Base-by-base conservation (phyloP, 2,113 vertebrate species). In the Lagopus leucura region DNA sequence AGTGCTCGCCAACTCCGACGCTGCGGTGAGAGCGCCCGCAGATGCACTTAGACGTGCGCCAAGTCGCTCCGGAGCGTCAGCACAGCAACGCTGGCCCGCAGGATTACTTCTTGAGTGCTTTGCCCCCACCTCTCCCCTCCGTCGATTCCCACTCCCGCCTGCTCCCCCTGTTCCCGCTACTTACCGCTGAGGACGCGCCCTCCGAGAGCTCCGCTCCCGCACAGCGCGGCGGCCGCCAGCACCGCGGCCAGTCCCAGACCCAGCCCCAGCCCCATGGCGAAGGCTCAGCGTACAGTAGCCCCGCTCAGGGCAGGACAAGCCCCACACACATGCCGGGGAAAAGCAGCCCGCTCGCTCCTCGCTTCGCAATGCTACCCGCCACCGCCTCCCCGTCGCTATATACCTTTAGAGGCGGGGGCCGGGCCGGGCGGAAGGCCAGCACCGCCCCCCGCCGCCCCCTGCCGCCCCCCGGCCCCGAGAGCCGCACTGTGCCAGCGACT, bases 101-200 rank as follows among this genome's bases (percentile, higher is more conserved):
- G 30, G 16, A 11, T 57, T 32, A 32, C 54, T 57, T 32, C 10
- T 30, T 17, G 30, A 30, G 5, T 17, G 30, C 55, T 19, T 32
- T 19, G 55, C 18, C 27, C 42, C 64, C 8, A 42, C 32, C 28
- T n/a, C 30, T 17, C 30, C 55, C 28, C 28, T 54, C 15, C 17
- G 55, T 57, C 30, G 55, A 5, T 32, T 57, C 28, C 38, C 28
- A 1, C 17, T 15, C 16, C 65, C 15, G 6, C 48, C 48, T 25
- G 48, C 24, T 28, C 8, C 52, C 27, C 27, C 52, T 15, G 52
- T 54, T 54, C 52, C 75, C 27, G 1, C 42, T 82, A 97, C 98
- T 98, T 95, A 98, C 98, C 98, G 55, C 98, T 98, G 69, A 98
- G 95, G 82, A 98, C 96, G 18, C 97, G 96, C 74, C 97, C 96